phyloP scores from a whole-genome alignment of 2,888 invertebrate species.

The Hirtodrosophila trivittata region DNA sequence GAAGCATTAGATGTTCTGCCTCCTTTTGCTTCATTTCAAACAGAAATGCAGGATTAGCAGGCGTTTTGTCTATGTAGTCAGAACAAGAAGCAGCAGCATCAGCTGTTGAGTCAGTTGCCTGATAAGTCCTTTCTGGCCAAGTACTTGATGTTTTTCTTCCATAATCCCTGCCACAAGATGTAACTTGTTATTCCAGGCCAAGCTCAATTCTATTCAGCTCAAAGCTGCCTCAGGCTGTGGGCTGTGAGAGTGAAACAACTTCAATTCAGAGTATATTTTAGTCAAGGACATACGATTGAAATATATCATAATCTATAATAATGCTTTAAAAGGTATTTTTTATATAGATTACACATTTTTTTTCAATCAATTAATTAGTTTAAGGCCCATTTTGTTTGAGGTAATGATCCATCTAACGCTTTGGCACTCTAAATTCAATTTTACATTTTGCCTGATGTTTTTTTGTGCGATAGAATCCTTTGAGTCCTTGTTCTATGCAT shows the following conservation, averaged over 20 bases:
- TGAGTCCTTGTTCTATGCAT: constrained; percentile 2
- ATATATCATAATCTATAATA: no score
- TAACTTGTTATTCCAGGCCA: constrained; percentile 65
- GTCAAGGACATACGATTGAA: no score
- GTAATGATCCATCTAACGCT: background rate
- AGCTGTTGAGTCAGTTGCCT: constrained; percentile 36
- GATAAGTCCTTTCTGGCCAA: constrained; percentile 58
- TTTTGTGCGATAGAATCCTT: constrained; percentile 3
- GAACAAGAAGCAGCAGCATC: constrained; percentile 22
- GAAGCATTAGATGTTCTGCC: no score
- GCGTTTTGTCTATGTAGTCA: constrained; percentile 56
- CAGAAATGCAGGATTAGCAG: constrained; percentile 58
- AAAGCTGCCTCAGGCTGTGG: background rate
- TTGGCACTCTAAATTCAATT: constrained; percentile 10
- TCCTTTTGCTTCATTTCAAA: no score
- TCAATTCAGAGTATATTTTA: no score
- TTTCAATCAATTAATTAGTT: background rate
- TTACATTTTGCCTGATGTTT: background rate
- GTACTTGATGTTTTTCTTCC: constrained; percentile 59
- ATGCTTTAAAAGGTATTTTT: no score
- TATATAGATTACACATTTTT: no score
- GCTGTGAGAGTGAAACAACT: background rate
- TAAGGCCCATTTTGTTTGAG: background rate
- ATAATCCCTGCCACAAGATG: constrained; percentile 40
- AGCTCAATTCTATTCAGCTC: constrained; percentile 8